Evolutionary conservation across 35 echinoderm and acorn worm species (phyloP), one percentile per base, ranked within the genome.

Genomic region (Acanthaster planci): DNA sequence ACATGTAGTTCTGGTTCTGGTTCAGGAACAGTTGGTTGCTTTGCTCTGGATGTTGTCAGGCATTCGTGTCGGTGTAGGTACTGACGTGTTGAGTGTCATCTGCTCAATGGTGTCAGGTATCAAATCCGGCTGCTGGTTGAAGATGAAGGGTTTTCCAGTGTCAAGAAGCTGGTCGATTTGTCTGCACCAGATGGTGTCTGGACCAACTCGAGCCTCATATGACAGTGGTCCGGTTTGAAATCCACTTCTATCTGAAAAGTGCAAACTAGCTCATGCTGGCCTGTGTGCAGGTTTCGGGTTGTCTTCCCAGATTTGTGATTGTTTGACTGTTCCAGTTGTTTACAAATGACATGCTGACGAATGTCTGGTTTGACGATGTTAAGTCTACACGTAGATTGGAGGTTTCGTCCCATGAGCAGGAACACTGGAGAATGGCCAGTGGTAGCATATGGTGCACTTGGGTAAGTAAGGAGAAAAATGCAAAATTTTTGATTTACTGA

Each of bases 371-470:
- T 38, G 7, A 86, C 12, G 18, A 42, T 77, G 52, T 31, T 32
- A 8, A 77, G 64, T 35, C 84, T 78, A 56, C n/a, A n/a, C n/a
- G n/a, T n/a, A n/a, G n/a, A 78, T 16, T 53, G 21, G 23, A 87
- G 51, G 35, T 26, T 10, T 78, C 51, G 53, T 76, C 76, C 52
- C 42, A 78, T 36, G 60, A 78, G 52, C 17, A 87, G 36, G 5
- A 47, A n/a, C 5, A 76, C 72, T n/a, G 85, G 85, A 54, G 85
- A 38, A 39, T 79, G 47, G 23, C 52, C 52, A 7, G 76, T 87
- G 6, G 51, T 76, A 5, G 85, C 18, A 38, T 87, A 76, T 30
- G 75, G 51, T 9, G 85, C 47, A 29, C 32, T 87, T 16, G 75
- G 35, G 38, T 87, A 87, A 17, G 75, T 26, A 14, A 87, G 29